A percentile compares a stretch with the other conserved stretches of the same genome.
These are phyloP conservation scores for Herpetotheres cachinnans DNA, from an alignment of 2,113 vertebrate species.

Conservation along the genomic window DNA sequence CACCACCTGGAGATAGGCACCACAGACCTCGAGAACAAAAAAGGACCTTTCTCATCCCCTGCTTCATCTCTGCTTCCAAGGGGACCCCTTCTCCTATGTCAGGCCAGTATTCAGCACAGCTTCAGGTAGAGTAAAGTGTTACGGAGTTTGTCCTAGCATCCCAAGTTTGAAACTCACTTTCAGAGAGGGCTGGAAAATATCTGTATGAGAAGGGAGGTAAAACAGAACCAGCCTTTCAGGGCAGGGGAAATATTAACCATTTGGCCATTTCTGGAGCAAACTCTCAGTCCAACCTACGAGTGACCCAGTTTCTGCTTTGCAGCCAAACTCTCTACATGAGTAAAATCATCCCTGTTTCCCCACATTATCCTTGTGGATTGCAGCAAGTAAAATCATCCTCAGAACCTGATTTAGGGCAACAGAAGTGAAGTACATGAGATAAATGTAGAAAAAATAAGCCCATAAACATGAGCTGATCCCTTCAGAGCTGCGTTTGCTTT, in stretches of 20 bases:
- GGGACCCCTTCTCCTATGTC: not conserved
- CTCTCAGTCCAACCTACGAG: not conserved
- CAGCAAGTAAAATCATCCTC: not conserved
- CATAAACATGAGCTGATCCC: not conserved
- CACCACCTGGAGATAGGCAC: not conserved
- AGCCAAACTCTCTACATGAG: not conserved
- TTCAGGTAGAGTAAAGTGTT: not conserved
- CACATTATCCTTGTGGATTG: not conserved
- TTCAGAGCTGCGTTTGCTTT: not conserved
- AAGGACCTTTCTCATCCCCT: not conserved
- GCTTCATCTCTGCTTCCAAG: not conserved
- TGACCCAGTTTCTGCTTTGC: not conserved
- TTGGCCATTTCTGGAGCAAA: not conserved
- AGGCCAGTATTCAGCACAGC: not conserved
- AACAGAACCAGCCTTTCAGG: not conserved
- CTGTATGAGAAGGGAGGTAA: not conserved
- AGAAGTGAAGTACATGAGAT: not conserved
- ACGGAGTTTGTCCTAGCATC: not conserved
- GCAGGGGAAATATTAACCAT: not conserved
- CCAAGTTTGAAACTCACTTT: not conserved
- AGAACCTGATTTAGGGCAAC: not conserved
- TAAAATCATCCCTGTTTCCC: not conserved
- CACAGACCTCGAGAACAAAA: not conserved
- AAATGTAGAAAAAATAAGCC: not conserved
- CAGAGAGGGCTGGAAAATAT: not conserved